Evolutionary conservation across 1,140 invertebrate species (phyloP), one percentile per base, ranked within the genome.

Genomic region (Leptinotarsa lineolata): DNA sequence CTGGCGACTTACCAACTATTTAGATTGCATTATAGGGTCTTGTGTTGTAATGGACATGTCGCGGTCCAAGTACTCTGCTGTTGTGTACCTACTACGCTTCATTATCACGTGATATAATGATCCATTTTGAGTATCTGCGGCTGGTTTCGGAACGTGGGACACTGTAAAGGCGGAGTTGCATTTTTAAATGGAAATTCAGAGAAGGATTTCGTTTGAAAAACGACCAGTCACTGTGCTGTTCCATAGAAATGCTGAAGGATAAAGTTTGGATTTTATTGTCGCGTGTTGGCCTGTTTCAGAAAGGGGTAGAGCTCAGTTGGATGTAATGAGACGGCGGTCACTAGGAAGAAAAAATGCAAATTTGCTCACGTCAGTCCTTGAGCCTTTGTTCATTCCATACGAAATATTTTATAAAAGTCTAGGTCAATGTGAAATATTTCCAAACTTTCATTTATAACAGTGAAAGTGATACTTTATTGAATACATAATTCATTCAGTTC

Each of bases 1-100:
- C 64, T 66, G 64, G 64, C 64, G 64, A 66, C 22, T 30, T 66
- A 66, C 64, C 64, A 66, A 66, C 64, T 39, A 66, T 66, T 66
- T 66, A 18, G 39, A 66, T 66, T 66, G 64, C 39, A 39, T 44
- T 39, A 30, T 64, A 21, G 24, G 61, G 24, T 18, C 13, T 44
- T n/a, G 22, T 66, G 64, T 66, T 44, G 64, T 66, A 66, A 66
- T 39, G 16, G 30, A 66, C 64, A 44, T 16, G 22, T 15, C 22
- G 22, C 22, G 22, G 64, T 30, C 5, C 64, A n/a, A 44, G 22
- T 24, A 66, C 64, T 24, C 18, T 44, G 64, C 18, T 66, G 30
- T 39, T 66, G 22, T 44, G 18, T 44, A 39, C 61, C 64, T 16
- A 39, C 30, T 22, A 46, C 64, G 30, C 39, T 66, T 63, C 20